A percentile compares a stretch with the other conserved stretches of the same genome.
Evolutionary conservation across 2,888 invertebrate species (phyloP).

Genomic region (Caenorhabditis sp.): DNA sequence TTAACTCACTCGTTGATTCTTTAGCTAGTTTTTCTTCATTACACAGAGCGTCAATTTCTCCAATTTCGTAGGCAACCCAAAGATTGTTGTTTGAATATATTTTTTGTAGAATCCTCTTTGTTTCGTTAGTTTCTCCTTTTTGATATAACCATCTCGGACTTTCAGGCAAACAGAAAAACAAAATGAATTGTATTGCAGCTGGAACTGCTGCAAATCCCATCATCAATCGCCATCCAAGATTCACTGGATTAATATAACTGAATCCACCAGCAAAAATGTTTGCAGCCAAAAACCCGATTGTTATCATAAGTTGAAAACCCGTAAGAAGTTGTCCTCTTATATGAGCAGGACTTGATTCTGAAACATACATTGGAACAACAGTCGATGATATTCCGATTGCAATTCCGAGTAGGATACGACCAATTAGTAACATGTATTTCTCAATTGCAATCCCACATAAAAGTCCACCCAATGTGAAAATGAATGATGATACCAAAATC

Average conservation of each 20-base stretch:
- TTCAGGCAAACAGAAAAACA: constrained; percentile 75
- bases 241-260: constrained; percentile 70
- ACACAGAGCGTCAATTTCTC: constrained; percentile 34
- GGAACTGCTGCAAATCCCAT: constrained; percentile 73
- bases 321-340: constrained; percentile 74
- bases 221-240: constrained; percentile 72
- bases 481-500: constrained; percentile 73
- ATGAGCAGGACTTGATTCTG: constrained; percentile 74
- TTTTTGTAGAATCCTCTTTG: constrained; percentile 23
- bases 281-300: constrained; percentile 75
- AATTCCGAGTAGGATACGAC: constrained; percentile 46
- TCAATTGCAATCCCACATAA: constrained; percentile 59
- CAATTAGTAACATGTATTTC: constrained; percentile 38
- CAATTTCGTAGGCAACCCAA: constrained; percentile 49
- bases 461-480: constrained; percentile 74
- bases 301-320: constrained; percentile 74
- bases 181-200: constrained; percentile 73
- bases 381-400: constrained; percentile 69
- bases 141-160: constrained; percentile 72
- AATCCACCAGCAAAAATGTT: constrained; percentile 74
- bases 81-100: constrained; percentile 46
- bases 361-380: constrained; percentile 75
- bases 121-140: constrained; percentile 33
- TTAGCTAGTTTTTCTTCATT: constrained; percentile 1
- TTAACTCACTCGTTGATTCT: neutral